A percentile compares a stretch with the other conserved stretches of the same genome.
Evolutionary conservation across 2,797 vertebrate species (phyloP).

Genomic region (Lindbergichthys nudifrons): DNA sequence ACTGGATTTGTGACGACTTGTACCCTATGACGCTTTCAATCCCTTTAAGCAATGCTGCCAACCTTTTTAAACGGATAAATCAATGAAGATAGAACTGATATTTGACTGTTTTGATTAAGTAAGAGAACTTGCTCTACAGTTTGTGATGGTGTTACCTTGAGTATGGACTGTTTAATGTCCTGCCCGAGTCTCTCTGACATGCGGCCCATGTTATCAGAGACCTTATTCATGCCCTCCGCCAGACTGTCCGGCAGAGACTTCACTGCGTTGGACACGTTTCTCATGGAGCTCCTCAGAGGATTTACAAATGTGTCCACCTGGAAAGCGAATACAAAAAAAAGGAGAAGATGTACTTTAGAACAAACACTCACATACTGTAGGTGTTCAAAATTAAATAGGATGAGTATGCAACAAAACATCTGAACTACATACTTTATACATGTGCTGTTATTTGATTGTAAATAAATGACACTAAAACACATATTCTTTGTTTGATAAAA

Average conservation of each 20-base stretch:
- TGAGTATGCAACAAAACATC: background rate
- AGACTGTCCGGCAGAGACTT: constrained; percentile 97
- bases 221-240: constrained; percentile 98
- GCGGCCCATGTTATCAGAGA: constrained; percentile 99
- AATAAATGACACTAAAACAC: constrained; percentile 1
- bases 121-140: background rate
- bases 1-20: background rate
- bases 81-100: background rate
- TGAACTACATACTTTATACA: background rate
- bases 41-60: background rate
- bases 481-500: background rate
- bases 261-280: constrained; percentile 97
- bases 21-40: background rate
- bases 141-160: constrained; percentile 88
- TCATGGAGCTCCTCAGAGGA: constrained; percentile 97
- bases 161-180: constrained; percentile 97
- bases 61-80: too few relatives aligned
- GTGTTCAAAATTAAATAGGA: background rate
- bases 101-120: background rate
- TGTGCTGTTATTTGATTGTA: background rate
- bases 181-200: constrained; percentile 98
- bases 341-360: background rate
- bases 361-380: background rate
- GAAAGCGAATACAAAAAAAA: constrained; percentile 16
- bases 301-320: constrained; percentile 99